Percentiles rank a stretch among this genome's conserved stretches.
phyloP scores from a whole-genome alignment of 2,888 invertebrate genomes.

The Trichogramma evanescens region DNA sequence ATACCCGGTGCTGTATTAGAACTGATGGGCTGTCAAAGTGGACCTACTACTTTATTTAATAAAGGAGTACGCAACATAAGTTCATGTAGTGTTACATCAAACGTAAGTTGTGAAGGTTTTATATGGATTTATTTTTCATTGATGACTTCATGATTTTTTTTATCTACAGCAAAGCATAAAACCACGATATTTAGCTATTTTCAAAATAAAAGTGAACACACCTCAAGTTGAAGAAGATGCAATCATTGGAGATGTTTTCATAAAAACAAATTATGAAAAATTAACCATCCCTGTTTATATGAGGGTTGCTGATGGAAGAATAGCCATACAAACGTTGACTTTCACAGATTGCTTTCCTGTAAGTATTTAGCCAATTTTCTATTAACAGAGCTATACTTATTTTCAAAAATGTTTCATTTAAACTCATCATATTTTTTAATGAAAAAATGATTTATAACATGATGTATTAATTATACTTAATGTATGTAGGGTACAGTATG shows the following conservation, averaged over 20 bases:
- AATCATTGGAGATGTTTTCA: slow-evolving; percentile 62
- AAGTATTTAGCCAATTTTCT: slow-evolving; percentile 40
- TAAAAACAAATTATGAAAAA: slow-evolving; percentile 66
- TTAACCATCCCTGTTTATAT: slow-evolving; percentile 67
- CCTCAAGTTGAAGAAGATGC: slow-evolving; percentile 62
- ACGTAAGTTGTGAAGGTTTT: slow-evolving; percentile 30
- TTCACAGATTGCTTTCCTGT: slow-evolving; percentile 78
- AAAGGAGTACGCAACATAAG: slow-evolving; percentile 42
- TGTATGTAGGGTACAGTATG: slow-evolving; percentile 67
- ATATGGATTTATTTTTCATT: not conserved
- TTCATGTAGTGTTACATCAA: slow-evolving; percentile 41
- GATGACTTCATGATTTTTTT: slow-evolving; percentile 4
- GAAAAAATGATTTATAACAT: not conserved
- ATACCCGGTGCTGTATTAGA: slow-evolving; percentile 55
- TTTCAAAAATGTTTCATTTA: not conserved
- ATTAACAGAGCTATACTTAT: not conserved
- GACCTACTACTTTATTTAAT: slow-evolving; percentile 42
- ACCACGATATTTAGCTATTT: slow-evolving; percentile 61
- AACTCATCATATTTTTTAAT: not conserved
- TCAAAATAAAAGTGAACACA: slow-evolving; percentile 64
- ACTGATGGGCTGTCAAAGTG: slow-evolving; percentile 57
- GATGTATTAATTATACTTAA: too few relatives aligned
- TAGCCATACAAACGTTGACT: slow-evolving; percentile 55
- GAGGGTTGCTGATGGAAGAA: slow-evolving; percentile 66
- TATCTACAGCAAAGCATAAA: slow-evolving; percentile 51